Base-by-base conservation (phyloP, 2,113 vertebrate genomes). In the Tricholaema leucomelas region DNA sequence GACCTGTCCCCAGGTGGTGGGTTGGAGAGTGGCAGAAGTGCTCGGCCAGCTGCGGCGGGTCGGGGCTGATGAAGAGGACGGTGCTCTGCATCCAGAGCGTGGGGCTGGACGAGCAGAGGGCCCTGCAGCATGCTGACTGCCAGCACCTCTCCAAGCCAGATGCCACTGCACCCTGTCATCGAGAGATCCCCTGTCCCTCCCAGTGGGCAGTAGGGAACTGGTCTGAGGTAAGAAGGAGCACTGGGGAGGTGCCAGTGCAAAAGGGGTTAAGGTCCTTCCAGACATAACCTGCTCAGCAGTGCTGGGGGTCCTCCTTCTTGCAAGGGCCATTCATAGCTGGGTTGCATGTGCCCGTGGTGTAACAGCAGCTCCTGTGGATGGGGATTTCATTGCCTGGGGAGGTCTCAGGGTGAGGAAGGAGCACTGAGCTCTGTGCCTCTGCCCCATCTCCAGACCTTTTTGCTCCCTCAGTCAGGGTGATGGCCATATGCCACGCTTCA, bases 1-100 rank as follows among this genome's bases (percentile, higher is more conserved):
- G 40, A 1, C 28, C 1, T 73, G 30, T n/a, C 21, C 6, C 3
- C 96, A 99, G 99, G 90, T 99, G 99, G 99, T 99, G 98, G 99
- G 96, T 95, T 1, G 98, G 98, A 0, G 98, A 99, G 69, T 99
- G 99, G 99, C 98, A 99, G 93, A 95, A 61, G 8, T 99, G 99
- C 92, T 99, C 99, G 0, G 86, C 91, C 12, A 98, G 97, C 60
- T 99, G 99, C 1, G 99, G 99, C 2, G 85, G 11, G 0, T 55
- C 46, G 0, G 99, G 99, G 15, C 31, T 98, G 67, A 92, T 97
- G 88, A 98, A 96, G 91, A 97, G 99, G 85, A 96, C 98, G 0
- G 98, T 99, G 89, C 97, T 99, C 7, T 99, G 99, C 95, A 97
- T 99, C 84, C 98, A 97, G 87, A 98, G 98, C 1, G 96, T 99